Base-by-base conservation (phyloP, 2,113 vertebrate genomes). In the Passer montanus region DNA sequence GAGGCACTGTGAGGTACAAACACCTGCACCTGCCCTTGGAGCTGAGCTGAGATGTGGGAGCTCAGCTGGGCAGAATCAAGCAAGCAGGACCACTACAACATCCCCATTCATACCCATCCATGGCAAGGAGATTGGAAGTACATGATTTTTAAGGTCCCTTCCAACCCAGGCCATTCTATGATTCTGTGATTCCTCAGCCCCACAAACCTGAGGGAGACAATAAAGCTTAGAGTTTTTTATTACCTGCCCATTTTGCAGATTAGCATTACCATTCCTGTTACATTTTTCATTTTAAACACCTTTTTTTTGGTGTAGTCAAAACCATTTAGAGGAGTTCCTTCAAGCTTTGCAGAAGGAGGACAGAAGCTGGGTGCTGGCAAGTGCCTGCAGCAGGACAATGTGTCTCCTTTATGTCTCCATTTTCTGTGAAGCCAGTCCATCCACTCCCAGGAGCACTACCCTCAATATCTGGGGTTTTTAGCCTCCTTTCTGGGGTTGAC, bases 391-490 rank as follows among this genome's bases (percentile, higher is more conserved):
- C 1, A 2, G 37, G 37, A 76, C 35, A 24, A 4, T 20, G 27
- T 4, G 1, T 68, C 22, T 82, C 15, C 70, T 76, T 90, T 24
- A 33, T 12, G 7, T 62, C 6, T 78, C 27, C 13, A 46, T 59
- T 49, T 64, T 56, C 70, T 64, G 22, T 20, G 21, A 31, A 26
- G 11, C 44, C 37, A 69, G n/a, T 26, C n/a, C 41, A 17, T 59
- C 44, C 2, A 0, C 27, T 63, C 21, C 30, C 21, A 43, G 47
- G 35, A 63, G 9, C 2, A 7, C 23, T 41, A 39, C 10, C 11
- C 13, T 6, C 35, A 59, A 4, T 0, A 13, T 12, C 37, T 89
- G 23, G 0, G 21, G 0, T 5, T 62, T 81, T 87, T 24, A 50
- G 31, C 23, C 15, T 68, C 17, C 13, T 79, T 87, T 64, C 75